Evolutionary conservation across 2,797 vertebrate species (phyloP).

Genomic region (Enteromius afrohamiltoni): DNA sequence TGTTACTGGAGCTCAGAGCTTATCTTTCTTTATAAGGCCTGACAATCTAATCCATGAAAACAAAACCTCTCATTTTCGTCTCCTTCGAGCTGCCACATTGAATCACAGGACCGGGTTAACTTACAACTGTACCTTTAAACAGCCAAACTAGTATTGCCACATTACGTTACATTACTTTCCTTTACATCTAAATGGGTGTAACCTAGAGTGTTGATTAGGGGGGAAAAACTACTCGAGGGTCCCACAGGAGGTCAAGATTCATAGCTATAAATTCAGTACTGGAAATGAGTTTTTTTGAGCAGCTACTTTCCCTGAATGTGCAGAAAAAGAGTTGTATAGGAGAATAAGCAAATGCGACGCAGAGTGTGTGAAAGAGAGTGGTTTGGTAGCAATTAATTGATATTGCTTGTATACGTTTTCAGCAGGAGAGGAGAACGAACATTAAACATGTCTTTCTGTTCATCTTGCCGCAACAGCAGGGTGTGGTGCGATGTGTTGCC

Average conservation of each 20-base stretch:
- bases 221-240: slow-evolving; percentile 2
- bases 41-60: slow-evolving; percentile 62
- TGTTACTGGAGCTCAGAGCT: slow-evolving; percentile 55
- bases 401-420: slow-evolving; percentile 43
- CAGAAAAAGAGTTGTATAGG: slow-evolving; percentile 29
- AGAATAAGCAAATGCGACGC: slow-evolving; percentile 35
- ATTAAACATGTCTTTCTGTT: slow-evolving; percentile 40
- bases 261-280: too few species aligned
- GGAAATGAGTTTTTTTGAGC: slow-evolving; percentile 9
- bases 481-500: slow-evolving; percentile 36
- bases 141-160: slow-evolving; percentile 39
- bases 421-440: slow-evolving; percentile 23
- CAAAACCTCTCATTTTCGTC: slow-evolving; percentile 60
- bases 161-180: neutral
- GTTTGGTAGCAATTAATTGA: slow-evolving; percentile 46
- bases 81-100: slow-evolving; percentile 50
- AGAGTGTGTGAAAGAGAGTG: slow-evolving; percentile 17
- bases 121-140: slow-evolving; percentile 47
- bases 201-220: neutral
- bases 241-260: neutral
- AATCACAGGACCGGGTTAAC: slow-evolving; percentile 54
- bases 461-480: slow-evolving; percentile 45
- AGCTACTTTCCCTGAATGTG: slow-evolving; percentile 11
- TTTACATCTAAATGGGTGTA: neutral
- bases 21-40: slow-evolving; percentile 63